These are phyloP conservation scores for Tragelaphus buxtoni DNA, from an alignment of 2,113 vertebrate genomes.

Conservation along the genomic window DNA sequence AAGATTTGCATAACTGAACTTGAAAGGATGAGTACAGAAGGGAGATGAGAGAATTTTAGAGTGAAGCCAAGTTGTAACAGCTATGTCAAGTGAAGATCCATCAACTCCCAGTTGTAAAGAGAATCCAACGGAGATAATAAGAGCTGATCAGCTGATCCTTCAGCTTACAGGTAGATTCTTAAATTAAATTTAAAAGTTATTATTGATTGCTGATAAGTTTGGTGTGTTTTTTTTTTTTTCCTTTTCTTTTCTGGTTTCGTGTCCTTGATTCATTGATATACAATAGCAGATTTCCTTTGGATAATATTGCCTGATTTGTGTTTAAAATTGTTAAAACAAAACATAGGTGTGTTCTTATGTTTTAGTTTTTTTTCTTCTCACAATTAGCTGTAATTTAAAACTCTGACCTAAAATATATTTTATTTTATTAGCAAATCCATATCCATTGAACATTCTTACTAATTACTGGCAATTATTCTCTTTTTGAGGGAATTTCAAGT, in stretches of 20 bases:
- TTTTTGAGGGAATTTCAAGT: rapidly evolving
- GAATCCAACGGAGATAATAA: neutral
- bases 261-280: neutral
- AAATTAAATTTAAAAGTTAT: neutral
- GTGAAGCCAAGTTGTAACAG: neutral
- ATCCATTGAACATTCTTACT: neutral
- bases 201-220: neutral
- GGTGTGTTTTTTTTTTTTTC: neutral
- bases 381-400: neutral
- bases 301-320: neutral
- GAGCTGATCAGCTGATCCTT: neutral
- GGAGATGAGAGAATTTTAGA: neutral
- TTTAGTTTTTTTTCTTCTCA: neutral
- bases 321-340: neutral
- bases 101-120: neutral
- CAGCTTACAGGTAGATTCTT: neutral
- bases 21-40: neutral
- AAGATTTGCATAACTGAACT: neutral
- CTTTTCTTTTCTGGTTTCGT: neutral
- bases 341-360: neutral
- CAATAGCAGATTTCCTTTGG: neutral
- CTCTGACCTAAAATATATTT: neutral
- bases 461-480: neutral
- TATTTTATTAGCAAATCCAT: neutral
- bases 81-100: neutral